A percentile compares a stretch with the other conserved stretches of the same genome.
These are phyloP conservation scores for Rhaphigaster nebulosa DNA, from an alignment of 2,888 invertebrate species.

Conservation along the genomic window DNA sequence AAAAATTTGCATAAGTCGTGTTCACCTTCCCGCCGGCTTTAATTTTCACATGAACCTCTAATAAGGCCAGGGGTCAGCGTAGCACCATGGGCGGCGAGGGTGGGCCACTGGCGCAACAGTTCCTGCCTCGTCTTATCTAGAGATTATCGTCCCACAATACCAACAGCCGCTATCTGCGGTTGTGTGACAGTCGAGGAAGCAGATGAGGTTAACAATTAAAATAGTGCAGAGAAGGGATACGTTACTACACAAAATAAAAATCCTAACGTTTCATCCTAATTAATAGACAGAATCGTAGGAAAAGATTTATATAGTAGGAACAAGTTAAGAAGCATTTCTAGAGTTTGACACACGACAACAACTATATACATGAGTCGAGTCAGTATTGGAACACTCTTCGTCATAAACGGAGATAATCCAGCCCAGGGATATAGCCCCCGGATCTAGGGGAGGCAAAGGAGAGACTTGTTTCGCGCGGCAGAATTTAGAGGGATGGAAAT, in stretches of 20 bases:
- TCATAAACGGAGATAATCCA: too few species aligned
- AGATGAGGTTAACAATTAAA: background rate
- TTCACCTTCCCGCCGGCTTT: constrained; percentile 36
- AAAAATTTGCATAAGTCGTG: constrained; percentile 57
- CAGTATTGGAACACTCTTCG: too few species aligned
- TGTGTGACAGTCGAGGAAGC: background rate
- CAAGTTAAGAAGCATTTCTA: too few species aligned
- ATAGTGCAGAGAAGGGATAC: background rate
- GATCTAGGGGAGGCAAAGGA: too few species aligned
- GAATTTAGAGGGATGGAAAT: too few species aligned
- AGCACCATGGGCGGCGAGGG: background rate
- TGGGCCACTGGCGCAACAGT: background rate
- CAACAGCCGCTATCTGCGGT: background rate
- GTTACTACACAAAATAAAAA: too few species aligned
- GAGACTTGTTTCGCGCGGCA: too few species aligned
- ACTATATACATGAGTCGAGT: too few species aligned
- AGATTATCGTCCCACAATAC: background rate
- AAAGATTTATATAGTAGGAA: too few species aligned
- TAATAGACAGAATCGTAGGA: too few species aligned
- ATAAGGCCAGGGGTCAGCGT: constrained; percentile 54
- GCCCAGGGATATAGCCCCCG: too few species aligned
- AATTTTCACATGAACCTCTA: constrained; percentile 55
- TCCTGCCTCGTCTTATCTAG: background rate
- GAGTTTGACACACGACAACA: too few species aligned
- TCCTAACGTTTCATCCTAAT: background rate